These are phyloP conservation scores for Lepus townsendii DNA, from an alignment of 2,797 vertebrate species.

Conservation along the genomic window DNA sequence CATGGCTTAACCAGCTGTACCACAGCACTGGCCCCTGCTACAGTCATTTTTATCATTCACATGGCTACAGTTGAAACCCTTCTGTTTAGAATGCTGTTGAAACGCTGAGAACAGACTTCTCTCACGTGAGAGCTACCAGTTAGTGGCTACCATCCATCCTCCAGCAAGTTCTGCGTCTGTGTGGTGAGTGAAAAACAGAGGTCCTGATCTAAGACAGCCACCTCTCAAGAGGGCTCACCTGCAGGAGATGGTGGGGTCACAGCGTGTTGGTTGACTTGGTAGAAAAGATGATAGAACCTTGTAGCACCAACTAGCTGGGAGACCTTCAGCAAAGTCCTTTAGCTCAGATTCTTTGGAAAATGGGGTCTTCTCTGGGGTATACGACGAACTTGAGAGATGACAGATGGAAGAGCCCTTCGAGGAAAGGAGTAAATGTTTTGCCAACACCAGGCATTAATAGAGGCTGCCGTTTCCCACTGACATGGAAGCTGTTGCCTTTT, in stretches of 20 bases:
- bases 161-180: background rate
- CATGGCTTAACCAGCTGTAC: too few species aligned
- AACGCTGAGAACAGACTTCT: background rate
- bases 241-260: background rate
- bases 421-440: background rate
- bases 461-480: background rate
- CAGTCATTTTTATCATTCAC: background rate
- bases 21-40: too few species aligned
- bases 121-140: background rate
- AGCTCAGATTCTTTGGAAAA: background rate
- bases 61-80: background rate
- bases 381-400: background rate
- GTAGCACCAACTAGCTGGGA: background rate
- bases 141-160: background rate
- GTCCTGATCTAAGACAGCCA: background rate
- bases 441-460: too few species aligned
- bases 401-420: background rate
- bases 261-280: background rate
- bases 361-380: background rate
- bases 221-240: background rate
- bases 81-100: slow-evolving; percentile 11
- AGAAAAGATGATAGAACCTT: background rate
- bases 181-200: background rate
- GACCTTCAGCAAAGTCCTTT: background rate
- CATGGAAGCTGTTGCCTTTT: background rate